phyloP scores from a whole-genome alignment of 2,888 invertebrate genomes.

The Troides helena region DNA sequence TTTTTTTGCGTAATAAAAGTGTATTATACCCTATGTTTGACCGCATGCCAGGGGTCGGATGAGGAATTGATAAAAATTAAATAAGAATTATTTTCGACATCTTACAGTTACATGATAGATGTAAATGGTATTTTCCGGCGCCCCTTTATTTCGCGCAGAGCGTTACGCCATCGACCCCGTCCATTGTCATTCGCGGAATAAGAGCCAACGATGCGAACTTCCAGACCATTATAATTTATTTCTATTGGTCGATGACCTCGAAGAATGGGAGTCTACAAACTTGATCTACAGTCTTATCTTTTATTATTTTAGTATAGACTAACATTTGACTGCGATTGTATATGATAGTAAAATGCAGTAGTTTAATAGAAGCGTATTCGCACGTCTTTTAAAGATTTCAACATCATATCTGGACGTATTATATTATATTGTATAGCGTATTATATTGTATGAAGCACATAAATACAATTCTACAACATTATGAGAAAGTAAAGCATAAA shows the following conservation, averaged over 20 bases:
- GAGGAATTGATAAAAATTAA: too few relatives aligned
- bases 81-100: neutral
- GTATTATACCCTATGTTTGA: too few relatives aligned
- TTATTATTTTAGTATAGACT: neutral
- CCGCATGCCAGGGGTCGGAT: too few relatives aligned
- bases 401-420: too few relatives aligned
- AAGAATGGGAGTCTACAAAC: conserved; percentile 2
- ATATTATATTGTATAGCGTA: too few relatives aligned
- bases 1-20: too few relatives aligned
- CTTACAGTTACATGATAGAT: neutral
- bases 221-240: conserved; percentile 21
- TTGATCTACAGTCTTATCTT: neutral
- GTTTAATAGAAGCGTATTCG: too few relatives aligned
- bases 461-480: neutral
- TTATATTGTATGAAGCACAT: neutral
- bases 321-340: too few relatives aligned
- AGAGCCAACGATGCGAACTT: conserved; percentile 20
- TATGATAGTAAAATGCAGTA: too few relatives aligned
- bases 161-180: neutral
- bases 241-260: conserved; percentile 15
- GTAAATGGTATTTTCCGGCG: neutral
- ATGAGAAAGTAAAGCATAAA: too few relatives aligned
- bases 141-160: neutral
- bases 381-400: too few relatives aligned
- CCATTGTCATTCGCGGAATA: conserved; percentile 14